Conservation (phyloP, 2,797 vertebrate genomes). For the Etheostoma perlongum region DNA sequence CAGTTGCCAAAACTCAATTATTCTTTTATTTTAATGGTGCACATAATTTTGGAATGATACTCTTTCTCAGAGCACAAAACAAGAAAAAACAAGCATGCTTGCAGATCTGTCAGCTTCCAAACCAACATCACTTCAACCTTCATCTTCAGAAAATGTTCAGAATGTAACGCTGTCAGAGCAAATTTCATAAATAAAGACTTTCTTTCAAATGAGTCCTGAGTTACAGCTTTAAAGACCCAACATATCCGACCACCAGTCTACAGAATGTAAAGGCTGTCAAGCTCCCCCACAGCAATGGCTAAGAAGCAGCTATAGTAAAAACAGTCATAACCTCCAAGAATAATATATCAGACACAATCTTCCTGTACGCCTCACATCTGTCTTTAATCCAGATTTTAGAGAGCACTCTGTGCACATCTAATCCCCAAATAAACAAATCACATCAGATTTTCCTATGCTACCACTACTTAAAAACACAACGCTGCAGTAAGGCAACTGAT, state of each 20-base stretch:
- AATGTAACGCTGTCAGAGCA: constrained; percentile 71
- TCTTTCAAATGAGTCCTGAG: constrained; percentile 46
- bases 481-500: constrained; percentile 26
- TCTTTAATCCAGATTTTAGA: constrained; percentile 70
- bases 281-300: background rate
- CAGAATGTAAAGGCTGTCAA: background rate
- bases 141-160: constrained; percentile 52
- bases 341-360: constrained; percentile 54
- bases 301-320: constrained; percentile 29
- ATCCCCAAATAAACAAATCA: constrained; percentile 67
- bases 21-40: background rate
- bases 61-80: constrained; percentile 7
- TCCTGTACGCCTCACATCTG: constrained; percentile 43
- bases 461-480: constrained; percentile 51
- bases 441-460: constrained; percentile 51
- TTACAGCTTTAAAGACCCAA: constrained; percentile 4
- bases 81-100: constrained; percentile 10
- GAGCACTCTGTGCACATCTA: constrained; percentile 56
- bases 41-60: constrained; percentile 20
- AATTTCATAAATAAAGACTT: constrained; percentile 66
- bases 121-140: constrained; percentile 32
- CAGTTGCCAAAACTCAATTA: background rate
- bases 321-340: constrained; percentile 46
- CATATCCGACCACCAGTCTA: background rate
- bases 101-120: constrained; percentile 29